Evolutionary conservation across 1,140 invertebrate species (phyloP).

Genomic region (Cotesia typhae): DNA sequence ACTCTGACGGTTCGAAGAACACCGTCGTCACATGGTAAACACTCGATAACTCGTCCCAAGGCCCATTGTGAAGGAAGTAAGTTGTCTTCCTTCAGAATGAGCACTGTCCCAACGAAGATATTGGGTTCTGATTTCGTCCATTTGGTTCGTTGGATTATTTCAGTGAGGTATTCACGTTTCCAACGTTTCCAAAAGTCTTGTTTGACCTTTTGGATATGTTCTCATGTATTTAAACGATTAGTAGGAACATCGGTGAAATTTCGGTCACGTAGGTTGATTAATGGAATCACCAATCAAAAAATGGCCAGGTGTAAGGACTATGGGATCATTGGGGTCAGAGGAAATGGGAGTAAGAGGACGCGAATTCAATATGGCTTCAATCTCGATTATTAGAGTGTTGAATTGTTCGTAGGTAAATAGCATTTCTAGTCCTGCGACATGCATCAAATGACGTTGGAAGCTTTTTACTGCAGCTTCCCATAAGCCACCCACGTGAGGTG

Average conservation of each 20-base stretch:
- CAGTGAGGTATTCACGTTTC: constrained; percentile 20
- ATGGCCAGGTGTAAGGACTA: constrained; percentile 19
- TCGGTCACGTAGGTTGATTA: constrained; percentile 6
- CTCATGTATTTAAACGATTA: constrained; percentile 13
- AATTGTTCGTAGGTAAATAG: constrained; percentile 18
- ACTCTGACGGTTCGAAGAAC: constrained; percentile 38
- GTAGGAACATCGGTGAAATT: background rate
- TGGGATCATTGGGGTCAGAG: constrained; percentile 22
- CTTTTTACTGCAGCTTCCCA: constrained; percentile 31
- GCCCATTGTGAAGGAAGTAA: constrained; percentile 32
- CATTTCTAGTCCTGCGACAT: background rate
- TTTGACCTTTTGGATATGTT: constrained; percentile 15
- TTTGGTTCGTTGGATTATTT: background rate
- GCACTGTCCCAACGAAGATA: constrained; percentile 26
- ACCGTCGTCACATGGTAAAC: constrained; percentile 40
- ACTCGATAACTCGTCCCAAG: constrained; percentile 23
- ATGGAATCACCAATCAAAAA: constrained; percentile 22
- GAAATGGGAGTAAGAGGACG: constrained; percentile 19
- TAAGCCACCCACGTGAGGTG: constrained; percentile 26
- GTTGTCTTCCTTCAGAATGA: constrained; percentile 42
- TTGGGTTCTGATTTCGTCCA: background rate
- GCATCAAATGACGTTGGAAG: constrained; percentile 26
- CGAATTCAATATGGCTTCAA: constrained; percentile 23
- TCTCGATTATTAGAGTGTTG: constrained; percentile 15
- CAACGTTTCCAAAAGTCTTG: constrained; percentile 24